Percentiles rank a stretch among this genome's conserved stretches.
These are phyloP conservation scores for Macrosiphum euphorbiae DNA, from an alignment of 2,888 invertebrate genomes.

Conservation along the genomic window DNA sequence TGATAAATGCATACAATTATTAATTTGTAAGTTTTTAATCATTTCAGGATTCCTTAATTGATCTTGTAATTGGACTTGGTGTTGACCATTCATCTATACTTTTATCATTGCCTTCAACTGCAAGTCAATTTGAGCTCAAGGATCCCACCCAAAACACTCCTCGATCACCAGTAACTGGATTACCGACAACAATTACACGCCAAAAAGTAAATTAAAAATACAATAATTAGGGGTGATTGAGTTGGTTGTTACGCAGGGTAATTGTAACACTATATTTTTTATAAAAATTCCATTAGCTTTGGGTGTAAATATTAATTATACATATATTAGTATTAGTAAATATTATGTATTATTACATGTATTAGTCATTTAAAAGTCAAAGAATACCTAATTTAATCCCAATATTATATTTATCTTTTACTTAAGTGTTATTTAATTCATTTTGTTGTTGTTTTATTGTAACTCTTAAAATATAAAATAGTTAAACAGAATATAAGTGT, in stretches of 20 bases:
- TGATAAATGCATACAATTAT: background rate
- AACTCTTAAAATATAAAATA: background rate
- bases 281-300: background rate
- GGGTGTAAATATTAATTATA: background rate
- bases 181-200: conserved; percentile 75
- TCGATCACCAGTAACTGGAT: conserved; percentile 76
- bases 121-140: conserved; percentile 77
- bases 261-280: background rate
- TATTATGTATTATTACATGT: no score
- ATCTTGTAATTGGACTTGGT: conserved; percentile 80
- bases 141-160: conserved; percentile 79
- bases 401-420: background rate
- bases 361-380: background rate
- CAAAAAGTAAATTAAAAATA: conserved; percentile 71
- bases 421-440: background rate
- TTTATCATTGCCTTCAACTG: conserved; percentile 80
- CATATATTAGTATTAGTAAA: no score
- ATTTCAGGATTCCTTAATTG: conserved; percentile 80
- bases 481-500: background rate
- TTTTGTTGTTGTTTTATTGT: background rate
- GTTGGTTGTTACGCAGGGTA: background rate
- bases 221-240: background rate
- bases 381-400: background rate
- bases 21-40: conserved; percentile 27
- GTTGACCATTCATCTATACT: conserved; percentile 80